Evolutionary conservation across 2,113 vertebrate genomes (phyloP), one percentile per base, ranked within the genome.

Genomic region (Pomatostomus ruficeps): DNA sequence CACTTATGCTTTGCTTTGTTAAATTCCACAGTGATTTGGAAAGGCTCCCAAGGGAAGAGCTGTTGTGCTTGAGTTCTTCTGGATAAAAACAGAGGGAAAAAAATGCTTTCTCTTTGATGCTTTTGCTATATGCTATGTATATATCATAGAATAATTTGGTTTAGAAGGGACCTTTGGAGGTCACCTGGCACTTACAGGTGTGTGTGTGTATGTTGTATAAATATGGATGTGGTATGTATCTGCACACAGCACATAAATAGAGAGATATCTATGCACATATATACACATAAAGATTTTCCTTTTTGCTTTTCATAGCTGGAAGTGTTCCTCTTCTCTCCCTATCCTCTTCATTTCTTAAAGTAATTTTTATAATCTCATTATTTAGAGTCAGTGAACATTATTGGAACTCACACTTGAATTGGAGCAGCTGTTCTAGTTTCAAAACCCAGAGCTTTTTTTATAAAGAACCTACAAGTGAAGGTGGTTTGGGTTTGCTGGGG

Each of bases 21-120:
- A 35, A 88, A 95, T 88, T 86, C 62, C 78, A 66, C 31, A 87
- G 54, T 35, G 15, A 36, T 95, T 96, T 71, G 90, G 83, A 94
- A 87, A 95, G 65, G 40, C 24, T 75, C 40, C 36, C 46, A 52
- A 71, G 49, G 81, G 96, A 91, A 75, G 43, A 82, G 48, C 42
- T 52, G 49, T 65, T 87, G 54, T 93, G 40, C 26, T 86, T 89
- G 48, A 73, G 36, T 52, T 85, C 29, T n/a, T 20, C 14, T 45
- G 57, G 36, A 58, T 78, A 31, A 82, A 72, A 52, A 78, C 38
- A 43, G 15, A 29, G 21, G 2, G 8, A 51, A 3, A 2, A 51
- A 3, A 2, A 5, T 3, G 26, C 29, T 28, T 46, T 4, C 5
- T 62, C 36, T 72, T 61, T 51, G 57, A 67, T 82, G 36, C 21